Evolutionary conservation across 1,140 invertebrate genomes (phyloP).

Genomic region (Drusus annulatus): DNA sequence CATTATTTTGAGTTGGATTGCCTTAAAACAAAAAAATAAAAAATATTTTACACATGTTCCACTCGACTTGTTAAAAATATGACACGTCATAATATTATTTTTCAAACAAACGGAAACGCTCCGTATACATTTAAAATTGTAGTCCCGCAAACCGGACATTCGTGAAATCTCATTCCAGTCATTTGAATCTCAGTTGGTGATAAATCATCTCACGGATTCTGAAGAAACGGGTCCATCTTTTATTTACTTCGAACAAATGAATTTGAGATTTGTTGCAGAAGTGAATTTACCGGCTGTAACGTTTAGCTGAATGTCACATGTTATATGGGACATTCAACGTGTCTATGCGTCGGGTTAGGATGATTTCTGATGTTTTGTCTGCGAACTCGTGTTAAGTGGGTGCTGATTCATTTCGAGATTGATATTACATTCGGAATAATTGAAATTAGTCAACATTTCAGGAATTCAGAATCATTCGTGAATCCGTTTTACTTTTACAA

Average conservation of each 20-base stretch:
- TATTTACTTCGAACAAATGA: too few species aligned
- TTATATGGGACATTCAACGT: not conserved
- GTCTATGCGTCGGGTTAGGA: not conserved
- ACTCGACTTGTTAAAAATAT: conserved; percentile 1
- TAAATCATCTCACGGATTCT: conserved; percentile 33
- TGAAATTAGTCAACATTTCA: not conserved
- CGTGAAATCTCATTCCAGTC: conserved; percentile 34
- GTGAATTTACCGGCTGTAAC: conserved; percentile 34
- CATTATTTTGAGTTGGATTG: too few species aligned
- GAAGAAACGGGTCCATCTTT: not conserved
- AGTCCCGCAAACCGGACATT: conserved; percentile 32
- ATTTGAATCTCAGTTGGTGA: conserved; percentile 22
- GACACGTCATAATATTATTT: conserved; percentile 26
- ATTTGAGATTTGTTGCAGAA: too few species aligned
- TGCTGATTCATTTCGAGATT: conserved; percentile 12
- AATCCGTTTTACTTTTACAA: too few species aligned
- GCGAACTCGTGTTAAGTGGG: conserved; percentile 4
- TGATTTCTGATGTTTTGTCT: conserved; percentile 47
- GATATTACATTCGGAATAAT: conserved; percentile 16
- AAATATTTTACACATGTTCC: conserved; percentile 20
- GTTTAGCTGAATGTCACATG: conserved; percentile 11
- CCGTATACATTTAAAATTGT: not conserved
- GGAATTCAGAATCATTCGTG: too few species aligned
- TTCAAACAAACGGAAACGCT: conserved; percentile 22
- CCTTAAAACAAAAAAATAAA: too few species aligned